These are phyloP conservation scores for Buphagus erythrorhynchus DNA, from an alignment of 2,797 vertebrate species.

Conservation along the genomic window DNA sequence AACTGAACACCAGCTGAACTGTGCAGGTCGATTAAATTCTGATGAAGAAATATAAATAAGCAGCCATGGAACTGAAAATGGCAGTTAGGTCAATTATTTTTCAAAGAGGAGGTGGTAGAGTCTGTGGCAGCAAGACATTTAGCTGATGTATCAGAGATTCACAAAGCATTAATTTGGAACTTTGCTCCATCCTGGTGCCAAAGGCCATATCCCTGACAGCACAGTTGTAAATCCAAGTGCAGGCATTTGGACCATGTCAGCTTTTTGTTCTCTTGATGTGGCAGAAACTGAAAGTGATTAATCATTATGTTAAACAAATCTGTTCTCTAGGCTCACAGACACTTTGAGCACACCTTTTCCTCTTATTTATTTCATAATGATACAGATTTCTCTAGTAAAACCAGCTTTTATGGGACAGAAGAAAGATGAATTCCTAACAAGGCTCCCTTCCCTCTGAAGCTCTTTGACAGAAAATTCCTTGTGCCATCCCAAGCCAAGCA, in stretches of 20 bases:
- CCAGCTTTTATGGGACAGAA: not conserved
- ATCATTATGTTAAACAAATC: not conserved
- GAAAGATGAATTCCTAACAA: not conserved
- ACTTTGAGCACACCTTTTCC: not conserved
- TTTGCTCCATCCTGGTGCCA: not conserved
- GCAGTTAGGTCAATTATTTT: conserved; percentile 10
- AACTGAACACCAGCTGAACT: not conserved
- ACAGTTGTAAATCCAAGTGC: not conserved
- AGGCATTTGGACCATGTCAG: not conserved
- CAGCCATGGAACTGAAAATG: not conserved
- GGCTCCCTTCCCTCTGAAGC: not conserved
- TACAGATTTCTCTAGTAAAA: not conserved
- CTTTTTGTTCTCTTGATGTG: not conserved
- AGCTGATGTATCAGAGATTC: not conserved
- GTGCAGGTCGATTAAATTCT: not conserved
- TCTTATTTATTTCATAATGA: not conserved
- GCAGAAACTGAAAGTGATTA: not conserved
- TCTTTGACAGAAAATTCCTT: not conserved
- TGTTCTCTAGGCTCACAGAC: not conserved
- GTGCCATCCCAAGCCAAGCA: not conserved
- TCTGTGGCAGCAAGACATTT: not conserved
- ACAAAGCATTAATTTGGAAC: not conserved
- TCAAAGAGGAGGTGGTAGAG: not conserved
- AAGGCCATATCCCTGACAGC: not conserved
- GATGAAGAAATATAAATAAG: conserved; percentile 23